phyloP scores from a whole-genome alignment of 2,797 vertebrate species.

The Typhlichthys subterraneus region DNA sequence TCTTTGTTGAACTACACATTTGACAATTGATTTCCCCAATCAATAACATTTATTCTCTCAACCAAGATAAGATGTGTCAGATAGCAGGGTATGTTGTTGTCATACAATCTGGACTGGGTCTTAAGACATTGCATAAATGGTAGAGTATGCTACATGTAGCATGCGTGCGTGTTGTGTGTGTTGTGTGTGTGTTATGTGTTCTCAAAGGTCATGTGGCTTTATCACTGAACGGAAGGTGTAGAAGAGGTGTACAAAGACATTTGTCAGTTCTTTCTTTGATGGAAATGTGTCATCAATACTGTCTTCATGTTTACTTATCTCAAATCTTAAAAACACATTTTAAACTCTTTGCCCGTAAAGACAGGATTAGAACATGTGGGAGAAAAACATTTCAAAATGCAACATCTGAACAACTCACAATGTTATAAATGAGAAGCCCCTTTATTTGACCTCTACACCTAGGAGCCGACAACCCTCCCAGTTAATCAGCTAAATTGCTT shows the following conservation, averaged over 20 bases:
- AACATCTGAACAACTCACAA: constrained; percentile 11
- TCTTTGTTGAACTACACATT: too few species aligned
- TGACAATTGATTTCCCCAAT: too few species aligned
- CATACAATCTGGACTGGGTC: neutral
- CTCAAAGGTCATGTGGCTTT: too few species aligned
- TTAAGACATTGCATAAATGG: neutral
- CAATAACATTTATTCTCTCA: too few species aligned
- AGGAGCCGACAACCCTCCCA: constrained; percentile 10
- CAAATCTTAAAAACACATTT: neutral
- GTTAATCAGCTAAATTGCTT: constrained; percentile 65
- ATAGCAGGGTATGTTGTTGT: too few species aligned
- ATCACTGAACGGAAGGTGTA: too few species aligned
- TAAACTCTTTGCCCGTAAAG: constrained; percentile 32
- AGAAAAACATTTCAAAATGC: too few species aligned
- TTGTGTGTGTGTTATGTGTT: neutral
- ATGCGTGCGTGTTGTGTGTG: neutral
- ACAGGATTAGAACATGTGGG: constrained; percentile 16
- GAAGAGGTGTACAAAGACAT: neutral
- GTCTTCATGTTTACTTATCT: neutral
- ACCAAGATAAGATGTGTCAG: too few species aligned
- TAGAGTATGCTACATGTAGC: too few species aligned
- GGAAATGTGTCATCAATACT: neutral
- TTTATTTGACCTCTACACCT: constrained; percentile 27
- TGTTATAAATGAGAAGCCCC: too few species aligned
- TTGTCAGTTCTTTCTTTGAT: neutral